A percentile compares a stretch with the other conserved stretches of the same genome.
Evolutionary conservation across 2,113 vertebrate genomes (phyloP).

Genomic region (Gila orcuttii): DNA sequence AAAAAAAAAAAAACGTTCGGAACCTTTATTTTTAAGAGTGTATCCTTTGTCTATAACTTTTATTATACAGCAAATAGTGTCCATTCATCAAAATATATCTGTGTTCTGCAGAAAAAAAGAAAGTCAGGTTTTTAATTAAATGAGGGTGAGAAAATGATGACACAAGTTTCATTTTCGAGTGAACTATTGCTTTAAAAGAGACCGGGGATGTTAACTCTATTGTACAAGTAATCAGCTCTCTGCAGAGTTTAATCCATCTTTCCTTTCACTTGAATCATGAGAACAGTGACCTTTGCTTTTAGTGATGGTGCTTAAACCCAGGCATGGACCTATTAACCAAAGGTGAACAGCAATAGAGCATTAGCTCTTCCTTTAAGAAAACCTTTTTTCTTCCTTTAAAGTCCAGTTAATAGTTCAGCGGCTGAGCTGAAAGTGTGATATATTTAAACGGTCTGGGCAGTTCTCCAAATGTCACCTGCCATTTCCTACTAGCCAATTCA

Average conservation of each 20-base stretch:
- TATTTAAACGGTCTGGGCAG: constrained; percentile 59
- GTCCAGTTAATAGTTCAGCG: constrained; percentile 39
- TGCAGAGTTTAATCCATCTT: constrained; percentile 20
- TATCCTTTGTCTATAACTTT: not conserved
- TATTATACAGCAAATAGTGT: not conserved
- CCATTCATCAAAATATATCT: not conserved
- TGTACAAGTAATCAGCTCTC: not conserved
- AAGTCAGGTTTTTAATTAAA: not conserved
- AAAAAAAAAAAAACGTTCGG: too few species aligned
- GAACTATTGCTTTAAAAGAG: not conserved
- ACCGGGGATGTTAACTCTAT: not conserved
- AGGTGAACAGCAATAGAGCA: constrained; percentile 14
- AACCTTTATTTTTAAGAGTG: too few species aligned
- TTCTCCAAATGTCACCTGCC: constrained; percentile 53
- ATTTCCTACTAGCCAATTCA: constrained; percentile 39
- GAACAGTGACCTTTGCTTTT: constrained; percentile 48
- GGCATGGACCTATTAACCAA: constrained; percentile 25
- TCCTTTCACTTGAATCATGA: constrained; percentile 28
- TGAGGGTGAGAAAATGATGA: not conserved
- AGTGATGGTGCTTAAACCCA: constrained; percentile 29
- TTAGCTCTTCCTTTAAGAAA: constrained; percentile 34
- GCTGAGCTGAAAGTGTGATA: constrained; percentile 27
- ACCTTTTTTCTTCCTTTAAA: constrained; percentile 10
- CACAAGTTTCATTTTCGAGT: not conserved
- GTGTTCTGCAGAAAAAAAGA: not conserved